A percentile compares a stretch with the other conserved stretches of the same genome.
Conservation (phyloP, 2,888 invertebrate genomes). For the Drosophila subquinaria region DNA sequence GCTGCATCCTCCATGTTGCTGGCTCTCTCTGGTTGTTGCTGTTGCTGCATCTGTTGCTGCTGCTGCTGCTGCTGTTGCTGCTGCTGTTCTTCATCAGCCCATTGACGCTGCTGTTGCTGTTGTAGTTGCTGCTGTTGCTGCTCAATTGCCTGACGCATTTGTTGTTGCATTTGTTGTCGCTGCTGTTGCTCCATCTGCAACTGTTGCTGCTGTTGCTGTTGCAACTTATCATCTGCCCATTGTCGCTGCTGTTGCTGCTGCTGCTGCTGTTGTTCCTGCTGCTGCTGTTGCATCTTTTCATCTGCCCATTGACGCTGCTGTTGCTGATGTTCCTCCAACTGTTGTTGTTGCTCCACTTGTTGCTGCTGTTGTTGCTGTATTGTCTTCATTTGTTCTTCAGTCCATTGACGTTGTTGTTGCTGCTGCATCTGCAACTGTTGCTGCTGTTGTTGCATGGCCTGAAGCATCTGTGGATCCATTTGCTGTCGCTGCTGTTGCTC, state of each 20-base stretch:
- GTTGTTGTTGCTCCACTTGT: constrained; percentile 13
- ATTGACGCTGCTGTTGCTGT: background rate
- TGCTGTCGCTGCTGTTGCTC: constrained; percentile 10
- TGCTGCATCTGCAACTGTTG: constrained; percentile 22
- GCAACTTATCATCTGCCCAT: too few relatives aligned
- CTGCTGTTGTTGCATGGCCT: constrained; percentile 12
- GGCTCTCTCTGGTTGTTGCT: background rate
- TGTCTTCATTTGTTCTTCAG: constrained; percentile 26
- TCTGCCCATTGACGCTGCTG: too few relatives aligned
- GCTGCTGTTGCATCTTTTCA: background rate
- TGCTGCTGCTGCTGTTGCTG: background rate
- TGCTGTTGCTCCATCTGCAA: background rate
- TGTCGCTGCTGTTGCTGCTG: background rate
- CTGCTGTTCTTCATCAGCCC: background rate
- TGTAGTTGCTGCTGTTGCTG: too few relatives aligned
- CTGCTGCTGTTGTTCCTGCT: constrained; percentile 3
- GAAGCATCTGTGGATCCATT: constrained; percentile 1
- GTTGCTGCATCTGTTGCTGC: background rate
- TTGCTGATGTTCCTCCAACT: background rate
- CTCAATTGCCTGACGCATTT: too few relatives aligned
- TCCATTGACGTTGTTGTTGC: constrained; percentile 44
- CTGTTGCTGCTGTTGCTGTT: background rate
- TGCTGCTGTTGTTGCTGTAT: constrained; percentile 16
- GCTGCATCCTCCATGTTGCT: background rate
- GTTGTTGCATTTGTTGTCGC: background rate